Conservation (phyloP, 1,140 invertebrate genomes). For the Diprion similis region DNA sequence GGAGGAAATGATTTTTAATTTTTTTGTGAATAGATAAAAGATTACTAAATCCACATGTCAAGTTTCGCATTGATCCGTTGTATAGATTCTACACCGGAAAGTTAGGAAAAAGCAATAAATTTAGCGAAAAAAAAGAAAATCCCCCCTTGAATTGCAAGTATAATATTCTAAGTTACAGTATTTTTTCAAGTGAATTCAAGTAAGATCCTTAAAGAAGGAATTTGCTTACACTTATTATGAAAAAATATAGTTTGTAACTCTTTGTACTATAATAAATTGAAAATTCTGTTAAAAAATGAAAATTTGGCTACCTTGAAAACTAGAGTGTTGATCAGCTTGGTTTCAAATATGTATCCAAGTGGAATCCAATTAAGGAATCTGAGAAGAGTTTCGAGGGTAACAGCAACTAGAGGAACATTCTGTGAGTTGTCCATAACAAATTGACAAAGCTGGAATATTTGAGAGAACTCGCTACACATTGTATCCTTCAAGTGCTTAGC, state of each 20-base stretch:
- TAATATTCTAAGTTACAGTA: not conserved
- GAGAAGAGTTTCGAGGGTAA: conserved; percentile 94
- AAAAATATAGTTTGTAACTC: not conserved
- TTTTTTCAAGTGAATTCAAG: not conserved
- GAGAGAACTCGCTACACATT: conserved; percentile 99
- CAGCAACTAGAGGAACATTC: conserved; percentile 91
- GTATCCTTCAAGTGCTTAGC: conserved; percentile 99
- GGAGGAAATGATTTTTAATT: too few species aligned
- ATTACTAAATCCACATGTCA: too few species aligned
- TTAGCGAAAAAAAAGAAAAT: too few species aligned
- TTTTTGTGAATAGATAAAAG: too few species aligned
- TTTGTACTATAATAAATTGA: not conserved
- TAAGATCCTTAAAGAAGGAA: too few species aligned
- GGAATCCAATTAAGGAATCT: conserved; percentile 99
- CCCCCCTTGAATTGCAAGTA: too few species aligned
- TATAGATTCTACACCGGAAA: too few species aligned
- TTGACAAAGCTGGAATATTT: conserved; percentile 97
- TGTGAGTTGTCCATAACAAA: conserved; percentile 98
- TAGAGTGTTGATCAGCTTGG: conserved; percentile 92
- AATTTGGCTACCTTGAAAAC: conserved; percentile 81
- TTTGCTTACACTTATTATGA: too few species aligned
- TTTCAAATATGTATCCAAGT: conserved; percentile 99
- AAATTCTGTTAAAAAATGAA: conserved; percentile 15
- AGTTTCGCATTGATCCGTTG: too few species aligned
- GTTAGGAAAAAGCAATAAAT: too few species aligned